These are phyloP conservation scores for Phthorimaea operculella DNA, from an alignment of 1,140 invertebrate species.

Conservation along the genomic window DNA sequence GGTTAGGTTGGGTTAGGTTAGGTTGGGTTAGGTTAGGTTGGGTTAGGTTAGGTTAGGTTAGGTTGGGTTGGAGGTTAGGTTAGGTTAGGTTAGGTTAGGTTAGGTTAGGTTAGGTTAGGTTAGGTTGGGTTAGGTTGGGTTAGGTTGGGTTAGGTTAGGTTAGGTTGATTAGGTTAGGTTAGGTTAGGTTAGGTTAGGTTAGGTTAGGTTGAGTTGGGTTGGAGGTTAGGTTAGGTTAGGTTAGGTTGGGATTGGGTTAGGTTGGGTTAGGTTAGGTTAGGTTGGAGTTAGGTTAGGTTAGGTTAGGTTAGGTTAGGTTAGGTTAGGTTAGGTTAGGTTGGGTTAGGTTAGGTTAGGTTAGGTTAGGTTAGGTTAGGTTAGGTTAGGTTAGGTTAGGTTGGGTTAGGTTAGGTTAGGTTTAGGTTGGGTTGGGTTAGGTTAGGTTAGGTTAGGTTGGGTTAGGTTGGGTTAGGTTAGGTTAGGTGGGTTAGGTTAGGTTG, in stretches of 20 bases:
- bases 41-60: slow-evolving; percentile 35
- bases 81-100: too few relatives aligned
- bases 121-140: slow-evolving; percentile 19
- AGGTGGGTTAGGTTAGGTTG: too few relatives aligned
- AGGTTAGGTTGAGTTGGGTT: slow-evolving; percentile 15
- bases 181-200: slow-evolving; percentile 22
- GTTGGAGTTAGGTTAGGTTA: slow-evolving; percentile 13
- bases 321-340: slow-evolving; percentile 14
- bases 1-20: slow-evolving; percentile 29
- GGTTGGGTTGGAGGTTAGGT: too few relatives aligned
- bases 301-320: slow-evolving; percentile 18
- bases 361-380: slow-evolving; percentile 15
- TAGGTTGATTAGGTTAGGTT: slow-evolving; percentile 7
- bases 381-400: slow-evolving; percentile 1
- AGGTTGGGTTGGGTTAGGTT: slow-evolving; percentile 13
- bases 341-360: slow-evolving; percentile 11
- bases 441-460: slow-evolving; percentile 25
- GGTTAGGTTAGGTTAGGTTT: slow-evolving; percentile 18
- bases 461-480: slow-evolving; percentile 25
- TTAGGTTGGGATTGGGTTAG: too few relatives aligned
- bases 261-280: too few relatives aligned
- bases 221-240: too few relatives aligned
- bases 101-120: slow-evolving; percentile 9
- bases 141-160: slow-evolving; percentile 21
- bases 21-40: slow-evolving; percentile 36